These are phyloP conservation scores for Salmo trutta DNA, from an alignment of 2,797 vertebrate genomes.

Conservation along the genomic window DNA sequence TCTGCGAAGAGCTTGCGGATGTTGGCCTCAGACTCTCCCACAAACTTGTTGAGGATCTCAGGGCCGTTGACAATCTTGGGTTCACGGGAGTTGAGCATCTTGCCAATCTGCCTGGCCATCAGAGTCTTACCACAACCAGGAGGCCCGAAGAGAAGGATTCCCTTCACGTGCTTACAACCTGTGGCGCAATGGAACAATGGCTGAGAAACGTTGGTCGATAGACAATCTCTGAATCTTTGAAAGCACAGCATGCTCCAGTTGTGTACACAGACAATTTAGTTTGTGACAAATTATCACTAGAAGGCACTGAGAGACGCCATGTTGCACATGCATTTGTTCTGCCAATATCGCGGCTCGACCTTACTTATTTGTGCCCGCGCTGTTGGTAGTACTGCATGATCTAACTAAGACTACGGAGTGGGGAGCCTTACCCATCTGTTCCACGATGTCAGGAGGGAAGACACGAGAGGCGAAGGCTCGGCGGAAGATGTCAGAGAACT, in stretches of 20 bases:
- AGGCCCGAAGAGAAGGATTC: constrained; percentile 92
- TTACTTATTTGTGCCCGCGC: too few relatives aligned
- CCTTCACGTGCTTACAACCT: constrained; percentile 99
- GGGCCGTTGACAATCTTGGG: constrained; percentile 97
- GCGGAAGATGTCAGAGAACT: constrained; percentile 88
- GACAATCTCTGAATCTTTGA: not conserved
- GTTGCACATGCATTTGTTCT: too few relatives aligned
- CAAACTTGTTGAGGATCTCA: constrained; percentile 97
- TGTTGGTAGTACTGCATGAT: not conserved
- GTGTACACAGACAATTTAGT: not conserved
- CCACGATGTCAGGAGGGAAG: constrained; percentile 88
- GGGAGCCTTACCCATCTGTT: constrained; percentile 85
- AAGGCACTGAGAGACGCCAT: too few relatives aligned
- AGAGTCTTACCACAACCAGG: constrained; percentile 97
- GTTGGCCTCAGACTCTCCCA: constrained; percentile 97
- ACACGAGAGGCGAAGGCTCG: constrained; percentile 87
- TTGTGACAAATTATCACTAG: too few relatives aligned
- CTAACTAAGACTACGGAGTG: not conserved
- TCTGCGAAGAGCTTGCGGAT: constrained; percentile 97
- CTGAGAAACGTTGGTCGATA: not conserved
- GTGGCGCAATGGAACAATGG: constrained; percentile 1
- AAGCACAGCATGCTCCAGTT: not conserved
- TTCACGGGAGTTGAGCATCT: constrained; percentile 97
- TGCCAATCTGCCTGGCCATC: constrained; percentile 97
- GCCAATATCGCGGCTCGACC: too few relatives aligned